Evolutionary conservation across 2,888 invertebrate genomes (phyloP).

Genomic region (Ophonus ardosiacus): DNA sequence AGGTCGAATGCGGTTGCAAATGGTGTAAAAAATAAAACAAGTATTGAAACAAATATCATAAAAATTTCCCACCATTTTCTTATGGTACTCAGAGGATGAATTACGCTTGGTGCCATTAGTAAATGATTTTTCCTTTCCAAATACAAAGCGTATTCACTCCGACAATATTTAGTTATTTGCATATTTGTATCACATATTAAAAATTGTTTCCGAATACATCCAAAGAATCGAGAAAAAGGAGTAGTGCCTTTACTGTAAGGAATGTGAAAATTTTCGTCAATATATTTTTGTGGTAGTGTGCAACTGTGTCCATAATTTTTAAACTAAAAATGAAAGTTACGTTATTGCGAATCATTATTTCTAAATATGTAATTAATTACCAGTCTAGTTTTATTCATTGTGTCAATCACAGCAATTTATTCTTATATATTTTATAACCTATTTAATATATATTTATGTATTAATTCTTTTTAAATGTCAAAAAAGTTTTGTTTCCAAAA

Average conservation of each 20-base stretch:
- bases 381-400: conserved; percentile 23
- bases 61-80: conserved; percentile 72
- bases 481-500: conserved; percentile 19
- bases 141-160: conserved; percentile 72
- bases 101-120: conserved; percentile 70
- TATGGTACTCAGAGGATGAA: conserved; percentile 75
- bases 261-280: conserved; percentile 5
- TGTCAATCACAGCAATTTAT: conserved; percentile 30
- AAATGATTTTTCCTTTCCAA: conserved; percentile 73
- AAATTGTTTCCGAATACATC: conserved; percentile 8
- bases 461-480: conserved; percentile 2
- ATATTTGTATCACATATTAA: conserved; percentile 72
- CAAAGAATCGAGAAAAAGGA: conserved; percentile 48
- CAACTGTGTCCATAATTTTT: conserved; percentile 71
- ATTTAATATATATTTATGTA: conserved; percentile 1
- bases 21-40: conserved; percentile 70
- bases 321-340: conserved; percentile 35
- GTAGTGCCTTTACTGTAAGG: neutral
- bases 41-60: conserved; percentile 71
- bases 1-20: conserved; percentile 71
- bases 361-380: conserved; percentile 8
- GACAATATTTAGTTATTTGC: conserved; percentile 71
- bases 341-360: neutral
- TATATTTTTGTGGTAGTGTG: conserved; percentile 74
- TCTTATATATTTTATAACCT: conserved; percentile 9